These are phyloP conservation scores for Labia minor DNA, from an alignment of 2,888 invertebrate species.

Conservation along the genomic window DNA sequence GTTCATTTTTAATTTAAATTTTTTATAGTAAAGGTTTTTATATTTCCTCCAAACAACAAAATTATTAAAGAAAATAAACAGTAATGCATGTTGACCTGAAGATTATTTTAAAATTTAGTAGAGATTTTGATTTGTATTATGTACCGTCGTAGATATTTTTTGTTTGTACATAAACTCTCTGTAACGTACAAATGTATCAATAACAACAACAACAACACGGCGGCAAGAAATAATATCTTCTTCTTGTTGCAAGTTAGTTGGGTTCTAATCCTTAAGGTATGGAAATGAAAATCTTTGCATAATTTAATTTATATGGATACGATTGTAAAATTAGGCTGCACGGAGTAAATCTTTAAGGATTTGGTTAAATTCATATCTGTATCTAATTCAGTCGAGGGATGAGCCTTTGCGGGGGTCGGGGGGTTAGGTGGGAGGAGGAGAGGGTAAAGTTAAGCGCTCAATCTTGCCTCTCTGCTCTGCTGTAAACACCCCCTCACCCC, in stretches of 20 bases:
- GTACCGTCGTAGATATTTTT: too few species aligned
- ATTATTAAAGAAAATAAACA: too few species aligned
- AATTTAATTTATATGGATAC: conserved; percentile 13
- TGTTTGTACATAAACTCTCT: too few species aligned
- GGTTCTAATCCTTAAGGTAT: conserved; percentile 1
- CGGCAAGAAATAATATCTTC: neutral
- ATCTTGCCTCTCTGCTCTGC: neutral
- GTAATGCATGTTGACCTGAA: too few species aligned
- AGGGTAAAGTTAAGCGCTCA: neutral
- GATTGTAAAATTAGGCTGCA: neutral
- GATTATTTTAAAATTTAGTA: too few species aligned
- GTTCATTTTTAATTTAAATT: too few species aligned
- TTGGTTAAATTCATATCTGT: conserved; percentile 13
- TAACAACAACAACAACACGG: neutral
- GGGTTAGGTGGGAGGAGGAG: neutral
- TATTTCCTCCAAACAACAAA: too few species aligned
- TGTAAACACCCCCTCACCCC: neutral
- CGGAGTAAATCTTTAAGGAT: conserved; percentile 9
- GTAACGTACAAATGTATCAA: too few species aligned
- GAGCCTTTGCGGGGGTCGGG: too few species aligned
- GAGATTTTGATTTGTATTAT: too few species aligned
- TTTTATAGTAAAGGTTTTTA: too few species aligned
- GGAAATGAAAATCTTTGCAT: conserved; percentile 13
- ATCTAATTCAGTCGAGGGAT: neutral
- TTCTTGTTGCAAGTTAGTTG: conserved; percentile 3